Conservation (phyloP, 1,140 invertebrate species). For the Drosophila micromelanica region DNA sequence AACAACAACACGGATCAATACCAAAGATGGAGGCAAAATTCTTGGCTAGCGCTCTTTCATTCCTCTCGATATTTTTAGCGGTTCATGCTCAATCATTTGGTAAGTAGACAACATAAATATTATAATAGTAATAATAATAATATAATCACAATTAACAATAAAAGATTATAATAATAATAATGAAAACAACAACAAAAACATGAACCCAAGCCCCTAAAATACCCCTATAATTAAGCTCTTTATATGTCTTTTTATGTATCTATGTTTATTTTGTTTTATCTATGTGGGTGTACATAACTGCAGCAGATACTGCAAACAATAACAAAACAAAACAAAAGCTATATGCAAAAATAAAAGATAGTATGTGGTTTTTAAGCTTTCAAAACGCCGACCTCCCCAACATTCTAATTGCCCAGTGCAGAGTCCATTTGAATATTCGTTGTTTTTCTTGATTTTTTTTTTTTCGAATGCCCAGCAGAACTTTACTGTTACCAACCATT, state of each 20-base stretch:
- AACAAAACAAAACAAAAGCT: constrained; percentile 42
- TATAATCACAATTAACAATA: constrained; percentile 28
- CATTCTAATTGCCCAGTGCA: constrained; percentile 57
- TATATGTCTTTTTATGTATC: constrained; percentile 27
- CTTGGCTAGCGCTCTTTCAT: constrained; percentile 84
- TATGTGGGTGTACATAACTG: constrained; percentile 41
- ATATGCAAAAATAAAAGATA: constrained; percentile 34
- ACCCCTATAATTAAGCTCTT: constrained; percentile 32
- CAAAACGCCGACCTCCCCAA: constrained; percentile 2
- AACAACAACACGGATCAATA: constrained; percentile 83
- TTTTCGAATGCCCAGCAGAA: constrained; percentile 20
- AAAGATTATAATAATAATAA: neutral
- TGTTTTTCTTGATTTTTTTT: neutral
- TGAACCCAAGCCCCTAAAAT: constrained; percentile 31
- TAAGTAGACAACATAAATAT: constrained; percentile 62
- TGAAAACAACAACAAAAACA: constrained; percentile 37
- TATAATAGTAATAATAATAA: constrained; percentile 7
- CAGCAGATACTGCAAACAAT: constrained; percentile 70
- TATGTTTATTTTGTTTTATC: constrained; percentile 13
- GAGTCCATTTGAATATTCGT: constrained; percentile 19
- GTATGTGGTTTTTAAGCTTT: constrained; percentile 52
- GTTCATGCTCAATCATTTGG: constrained; percentile 83
- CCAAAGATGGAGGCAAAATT: constrained; percentile 84
- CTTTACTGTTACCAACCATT: neutral
- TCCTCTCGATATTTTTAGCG: constrained; percentile 84